Evolutionary conservation across 2,113 vertebrate genomes (phyloP).

Genomic region (Turnix velox): DNA sequence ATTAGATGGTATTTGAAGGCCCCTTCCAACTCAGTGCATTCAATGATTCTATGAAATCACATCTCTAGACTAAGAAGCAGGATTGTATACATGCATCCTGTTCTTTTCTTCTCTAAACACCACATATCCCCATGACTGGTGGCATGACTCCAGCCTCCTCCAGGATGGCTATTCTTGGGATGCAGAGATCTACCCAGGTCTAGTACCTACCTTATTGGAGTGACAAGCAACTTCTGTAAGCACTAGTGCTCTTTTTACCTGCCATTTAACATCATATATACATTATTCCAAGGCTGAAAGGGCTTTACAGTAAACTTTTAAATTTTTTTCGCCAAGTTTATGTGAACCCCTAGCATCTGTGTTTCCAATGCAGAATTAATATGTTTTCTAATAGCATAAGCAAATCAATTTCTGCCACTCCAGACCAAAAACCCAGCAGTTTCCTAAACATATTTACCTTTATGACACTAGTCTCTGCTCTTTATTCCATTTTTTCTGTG

Average conservation of each 20-base stretch:
- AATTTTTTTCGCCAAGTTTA: not conserved
- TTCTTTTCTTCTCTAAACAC: not conserved
- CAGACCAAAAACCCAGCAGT: not conserved
- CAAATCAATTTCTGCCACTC: not conserved
- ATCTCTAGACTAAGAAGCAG: not conserved
- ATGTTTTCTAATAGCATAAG: not conserved
- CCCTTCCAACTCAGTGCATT: no score
- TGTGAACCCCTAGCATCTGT: not conserved
- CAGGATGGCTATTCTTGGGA: not conserved
- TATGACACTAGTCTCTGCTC: not conserved
- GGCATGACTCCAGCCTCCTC: not conserved
- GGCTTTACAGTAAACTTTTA: not conserved
- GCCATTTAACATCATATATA: not conserved
- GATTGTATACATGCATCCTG: no score
- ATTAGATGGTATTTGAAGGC: no score
- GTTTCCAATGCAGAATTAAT: not conserved
- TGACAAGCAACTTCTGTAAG: not conserved
- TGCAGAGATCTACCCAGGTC: not conserved
- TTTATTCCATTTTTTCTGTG: not conserved
- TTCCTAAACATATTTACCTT: not conserved
- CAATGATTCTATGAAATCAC: no score
- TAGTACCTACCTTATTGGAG: accelerated
- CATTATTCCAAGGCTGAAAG: not conserved
- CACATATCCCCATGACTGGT: not conserved
- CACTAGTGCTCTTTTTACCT: not conserved